Base-by-base conservation (phyloP, 2,113 vertebrate genomes). In the Geococcyx californianus region DNA sequence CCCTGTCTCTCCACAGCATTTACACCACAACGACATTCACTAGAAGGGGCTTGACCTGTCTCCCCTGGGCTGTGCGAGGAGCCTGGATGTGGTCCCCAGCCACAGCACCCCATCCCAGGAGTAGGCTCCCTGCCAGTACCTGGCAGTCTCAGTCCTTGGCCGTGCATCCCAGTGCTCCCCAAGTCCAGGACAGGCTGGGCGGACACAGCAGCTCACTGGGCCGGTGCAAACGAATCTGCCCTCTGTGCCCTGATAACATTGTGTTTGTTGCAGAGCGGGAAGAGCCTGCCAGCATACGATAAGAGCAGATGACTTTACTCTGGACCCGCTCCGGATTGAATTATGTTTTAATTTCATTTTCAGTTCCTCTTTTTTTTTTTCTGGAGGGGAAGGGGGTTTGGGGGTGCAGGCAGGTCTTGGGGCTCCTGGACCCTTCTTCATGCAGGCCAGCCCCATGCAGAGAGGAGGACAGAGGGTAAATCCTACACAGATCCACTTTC, bases 181-280 rank as follows among this genome's bases (percentile, higher is more conserved):
- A 19, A 82, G 70, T 52, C 59, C 15, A 0, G 62, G 58, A 38
- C 64, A 90, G 84, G 92, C 94, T 93, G 95, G 95, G 95, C 83
- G 93, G 93, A 95, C 94, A 89, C 92, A 77, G 95, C 67, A 83
- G 82, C 83, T 70, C 10, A 1, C 88, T 93, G 23, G 10, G 96
- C 86, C 56, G 69, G 90, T 92, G 95, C 75, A 96, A 97, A 96
- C 94, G 95, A 94, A 95, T 96, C 96, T 96, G 93, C 95, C 91
- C 96, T 83, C 92, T 94, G 93, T 90, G 84, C 91, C 94, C 93
- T 97, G 97, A 96, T 96, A 97, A 96, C 96, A 95, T 96, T 97
- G 97, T 97, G 96, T 97, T 96, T 96, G 90, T 96, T 85, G 78
- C 72, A 18, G 91, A 87, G 96, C 74, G 94, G 94, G 95, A 94